Evolutionary conservation across 2,888 invertebrate genomes (phyloP).

Genomic region (Macropis europaea): DNA sequence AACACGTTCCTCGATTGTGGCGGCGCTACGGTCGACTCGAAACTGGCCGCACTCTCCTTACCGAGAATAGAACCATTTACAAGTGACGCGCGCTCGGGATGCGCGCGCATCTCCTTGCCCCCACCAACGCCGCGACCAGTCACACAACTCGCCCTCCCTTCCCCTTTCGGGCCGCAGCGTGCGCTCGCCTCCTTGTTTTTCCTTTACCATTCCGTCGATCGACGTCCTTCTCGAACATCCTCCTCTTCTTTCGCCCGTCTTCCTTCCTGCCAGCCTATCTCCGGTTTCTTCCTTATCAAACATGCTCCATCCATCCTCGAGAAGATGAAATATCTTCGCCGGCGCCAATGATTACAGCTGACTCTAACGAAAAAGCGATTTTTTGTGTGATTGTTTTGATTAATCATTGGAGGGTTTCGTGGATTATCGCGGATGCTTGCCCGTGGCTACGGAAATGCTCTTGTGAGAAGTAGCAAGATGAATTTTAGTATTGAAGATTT

Average conservation of each 20-base stretch:
- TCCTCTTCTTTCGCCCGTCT: background rate
- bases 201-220: conserved; percentile 19
- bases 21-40: conserved; percentile 42
- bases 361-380: no score
- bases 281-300: no score
- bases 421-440: no score
- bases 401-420: no score
- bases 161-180: conserved; percentile 21
- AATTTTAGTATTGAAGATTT: no score
- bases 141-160: conserved; percentile 44
- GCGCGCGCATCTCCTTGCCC: conserved; percentile 62
- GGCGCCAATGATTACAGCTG: no score
- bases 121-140: conserved; percentile 18
- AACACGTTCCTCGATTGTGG: conserved; percentile 53
- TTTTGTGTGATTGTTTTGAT: no score
- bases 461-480: no score
- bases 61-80: conserved; percentile 70
- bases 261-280: background rate
- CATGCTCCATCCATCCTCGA: no score
- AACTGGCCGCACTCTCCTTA: conserved; percentile 51
- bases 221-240: conserved; percentile 18
- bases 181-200: conserved; percentile 17
- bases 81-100: conserved; percentile 64
- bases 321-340: no score
- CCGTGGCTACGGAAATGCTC: no score